Base-by-base conservation (phyloP, 1,140 invertebrate species). In the Neodiprion lecontei region DNA sequence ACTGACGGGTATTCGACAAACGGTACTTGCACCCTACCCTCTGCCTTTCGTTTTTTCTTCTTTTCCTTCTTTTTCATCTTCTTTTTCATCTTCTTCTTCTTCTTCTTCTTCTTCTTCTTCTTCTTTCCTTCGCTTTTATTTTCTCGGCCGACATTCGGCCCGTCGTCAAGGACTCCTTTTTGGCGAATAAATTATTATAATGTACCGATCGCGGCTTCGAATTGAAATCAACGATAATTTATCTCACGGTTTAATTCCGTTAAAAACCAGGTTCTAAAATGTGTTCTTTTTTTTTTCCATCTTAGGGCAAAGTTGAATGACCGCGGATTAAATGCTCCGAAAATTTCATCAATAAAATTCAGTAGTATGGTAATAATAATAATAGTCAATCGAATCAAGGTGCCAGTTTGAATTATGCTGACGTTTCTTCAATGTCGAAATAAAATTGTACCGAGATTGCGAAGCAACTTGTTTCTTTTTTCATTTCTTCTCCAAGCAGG, bases 11-110 rank as follows among this genome's bases (percentile, higher is more conserved):
- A 14, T 17, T 14, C 17, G 12, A 65, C 12, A 14, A 65, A 21
- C 61, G 17, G 61, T 17, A 14, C 17, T 65, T 5, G 12, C 61
- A 23, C 48, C 50, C 65, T 72, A 23, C 61, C 72, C 53, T 67
- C 67, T 71, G 61, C 72, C 76, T 72, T 70, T 61, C 17, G 65
- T 7, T 66, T 65, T 48, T 71, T 75, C 67, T 72, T 48, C 73
- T 49, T 70, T 67, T 69, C 21, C 49, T 21, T 17, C 71, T 48
- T n/a, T 53, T 14, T 48, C 53, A n/a, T 65, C 65, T 69, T 75
- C 65, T 65, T 65, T 0, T 14, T 48, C 66, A 48, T 48, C 12
- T 14, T n/a, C 21, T 10, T 11, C 53, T 61, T 65, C 7, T 14
- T 53, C 66, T 50, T 48, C 12, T n/a, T n/a, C 21, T 10, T 11